A percentile compares a stretch with the other conserved stretches of the same genome.
phyloP scores from a whole-genome alignment of 2,888 invertebrate species.

The Watsonalla binaria region DNA sequence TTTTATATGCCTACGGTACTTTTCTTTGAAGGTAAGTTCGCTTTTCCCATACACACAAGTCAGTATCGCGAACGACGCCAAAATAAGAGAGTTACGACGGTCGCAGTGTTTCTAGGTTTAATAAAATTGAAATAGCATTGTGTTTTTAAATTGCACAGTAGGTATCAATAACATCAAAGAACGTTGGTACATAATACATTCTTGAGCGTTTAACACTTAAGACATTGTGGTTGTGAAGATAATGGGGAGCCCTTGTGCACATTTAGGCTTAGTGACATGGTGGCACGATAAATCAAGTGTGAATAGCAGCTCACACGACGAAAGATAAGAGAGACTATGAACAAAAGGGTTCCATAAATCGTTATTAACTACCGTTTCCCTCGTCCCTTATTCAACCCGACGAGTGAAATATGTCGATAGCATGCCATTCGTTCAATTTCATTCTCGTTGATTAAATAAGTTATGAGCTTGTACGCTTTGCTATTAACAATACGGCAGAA shows the following conservation, averaged over 20 bases:
- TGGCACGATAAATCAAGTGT: conserved; percentile 66
- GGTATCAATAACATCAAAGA: too few species aligned
- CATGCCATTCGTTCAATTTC: conserved; percentile 23
- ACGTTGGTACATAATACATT: too few species aligned
- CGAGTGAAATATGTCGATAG: conserved; percentile 38
- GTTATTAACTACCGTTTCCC: conserved; percentile 65
- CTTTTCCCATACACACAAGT: conserved; percentile 46
- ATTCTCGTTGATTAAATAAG: conserved; percentile 19
- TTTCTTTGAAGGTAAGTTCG: conserved; percentile 57
- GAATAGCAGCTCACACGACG: conserved; percentile 60
- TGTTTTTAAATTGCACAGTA: too few species aligned
- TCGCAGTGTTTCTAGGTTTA: conserved; percentile 47
- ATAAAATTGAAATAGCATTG: conserved; percentile 41
- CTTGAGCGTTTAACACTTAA: conserved; percentile 2
- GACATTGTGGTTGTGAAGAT: conserved; percentile 22
- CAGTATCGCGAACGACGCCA: conserved; percentile 34
- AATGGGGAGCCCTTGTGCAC: conserved; percentile 43
- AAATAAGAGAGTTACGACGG: conserved; percentile 42
- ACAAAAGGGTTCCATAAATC: conserved; percentile 76
- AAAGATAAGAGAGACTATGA: conserved; percentile 67
- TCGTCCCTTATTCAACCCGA: conserved; percentile 54
- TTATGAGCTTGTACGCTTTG: conserved; percentile 9
- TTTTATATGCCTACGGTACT: conserved; percentile 70
- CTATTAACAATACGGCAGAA: background rate
- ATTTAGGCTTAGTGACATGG: conserved; percentile 37